phyloP scores from a whole-genome alignment of 2,888 invertebrate genomes.

The Sialis lutaria region DNA sequence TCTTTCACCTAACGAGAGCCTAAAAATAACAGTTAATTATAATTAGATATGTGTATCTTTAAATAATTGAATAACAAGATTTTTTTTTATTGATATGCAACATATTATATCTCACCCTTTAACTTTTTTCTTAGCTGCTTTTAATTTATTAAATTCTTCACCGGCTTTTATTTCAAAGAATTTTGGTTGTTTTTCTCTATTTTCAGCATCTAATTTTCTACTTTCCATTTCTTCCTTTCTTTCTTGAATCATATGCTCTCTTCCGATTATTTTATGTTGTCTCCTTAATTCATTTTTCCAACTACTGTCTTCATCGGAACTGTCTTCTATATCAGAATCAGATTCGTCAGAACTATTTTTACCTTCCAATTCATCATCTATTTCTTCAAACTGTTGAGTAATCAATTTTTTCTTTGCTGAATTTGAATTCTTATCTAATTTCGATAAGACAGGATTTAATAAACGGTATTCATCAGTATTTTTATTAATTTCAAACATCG shows the following conservation, averaged over 20 bases:
- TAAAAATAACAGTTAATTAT: slow-evolving; percentile 21
- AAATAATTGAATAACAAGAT: not conserved
- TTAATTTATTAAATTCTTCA: slow-evolving; percentile 37
- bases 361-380: slow-evolving; percentile 27
- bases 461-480: slow-evolving; percentile 73
- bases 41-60: not conserved
- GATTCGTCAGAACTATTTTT: slow-evolving; percentile 27
- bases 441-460: slow-evolving; percentile 75
- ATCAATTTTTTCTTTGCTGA: slow-evolving; percentile 39
- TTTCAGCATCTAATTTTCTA: slow-evolving; percentile 13
- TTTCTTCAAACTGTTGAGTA: slow-evolving; percentile 32
- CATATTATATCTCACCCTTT: slow-evolving; percentile 23
- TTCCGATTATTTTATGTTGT: slow-evolving; percentile 46
- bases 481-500: slow-evolving; percentile 81
- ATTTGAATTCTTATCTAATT: slow-evolving; percentile 51
- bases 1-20: slow-evolving; percentile 56
- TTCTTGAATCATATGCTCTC: slow-evolving; percentile 28
- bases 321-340: slow-evolving; percentile 19
- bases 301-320: slow-evolving; percentile 67
- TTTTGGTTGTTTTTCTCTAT: slow-evolving; percentile 26
- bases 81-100: not conserved
- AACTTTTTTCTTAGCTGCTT: slow-evolving; percentile 30
- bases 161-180: slow-evolving; percentile 42
- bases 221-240: slow-evolving; percentile 22
- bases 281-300: slow-evolving; percentile 70